phyloP scores from a whole-genome alignment of 2,113 vertebrate species.

The Sceloporus tristichus region DNA sequence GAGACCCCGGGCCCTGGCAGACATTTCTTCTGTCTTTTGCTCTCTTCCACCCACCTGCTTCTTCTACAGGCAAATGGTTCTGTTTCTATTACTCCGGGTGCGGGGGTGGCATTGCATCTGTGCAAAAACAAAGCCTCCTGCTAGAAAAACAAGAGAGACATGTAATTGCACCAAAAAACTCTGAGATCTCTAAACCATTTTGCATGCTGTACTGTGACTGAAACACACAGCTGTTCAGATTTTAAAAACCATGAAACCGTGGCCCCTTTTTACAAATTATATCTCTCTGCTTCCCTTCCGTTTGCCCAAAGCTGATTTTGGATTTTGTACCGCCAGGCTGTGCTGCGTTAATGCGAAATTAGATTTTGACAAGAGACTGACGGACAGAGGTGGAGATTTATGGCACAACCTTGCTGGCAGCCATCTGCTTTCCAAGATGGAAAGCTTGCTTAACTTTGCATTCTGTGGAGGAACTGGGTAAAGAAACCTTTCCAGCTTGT shows the following conservation, averaged over 20 bases:
- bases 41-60: slow-evolving; percentile 1
- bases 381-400: slow-evolving; percentile 38
- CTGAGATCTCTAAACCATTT: slow-evolving; percentile 37
- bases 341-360: neutral
- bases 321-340: slow-evolving; percentile 27
- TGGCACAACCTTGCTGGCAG: slow-evolving; percentile 13
- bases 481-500: neutral
- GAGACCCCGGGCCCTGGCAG: neutral
- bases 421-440: slow-evolving; percentile 47
- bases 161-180: neutral
- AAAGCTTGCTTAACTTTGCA: neutral
- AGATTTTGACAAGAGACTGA: slow-evolving; percentile 19
- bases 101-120: too few relatives aligned
- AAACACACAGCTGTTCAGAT: slow-evolving; percentile 38
- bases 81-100: slow-evolving; percentile 9
- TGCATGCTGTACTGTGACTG: slow-evolving; percentile 32
- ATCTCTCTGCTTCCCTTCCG: too few relatives aligned
- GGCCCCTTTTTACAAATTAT: too few relatives aligned
- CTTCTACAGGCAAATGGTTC: neutral
- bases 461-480: slow-evolving; percentile 28
- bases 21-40: neutral
- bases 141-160: too few relatives aligned
- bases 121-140: too few relatives aligned
- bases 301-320: slow-evolving; percentile 28
- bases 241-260: slow-evolving; percentile 19